Base-by-base conservation (phyloP, 2,797 vertebrate genomes). In the Perodicticus potto region DNA sequence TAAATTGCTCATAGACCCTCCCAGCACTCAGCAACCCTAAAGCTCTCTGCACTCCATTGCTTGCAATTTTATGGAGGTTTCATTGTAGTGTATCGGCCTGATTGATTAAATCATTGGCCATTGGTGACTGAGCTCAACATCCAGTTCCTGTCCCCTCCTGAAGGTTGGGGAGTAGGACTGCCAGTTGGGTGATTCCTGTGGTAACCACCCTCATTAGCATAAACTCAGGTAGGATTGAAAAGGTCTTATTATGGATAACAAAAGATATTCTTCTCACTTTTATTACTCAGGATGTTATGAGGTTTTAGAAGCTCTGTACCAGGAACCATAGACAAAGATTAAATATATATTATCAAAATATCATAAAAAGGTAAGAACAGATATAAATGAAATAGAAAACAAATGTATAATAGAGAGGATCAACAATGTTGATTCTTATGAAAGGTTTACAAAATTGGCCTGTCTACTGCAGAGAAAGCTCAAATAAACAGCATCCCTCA, bases 341-440 rank as follows among this genome's bases (percentile, higher is more conserved):
- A 67, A 53, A 27, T 55, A 65, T 43, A 34, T 67, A 77, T 65
- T 76, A 92, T 32, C 13, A 67, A 32, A 67, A 67, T 57, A 57
- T 40, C 14, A 65, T 5, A 45, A 53, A 61, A 34, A 19, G 37
- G 40, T 49, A 74, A 89, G 19, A 81, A 37, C 16, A 76, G 17
- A 55, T 77, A 55, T 72, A 70, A 37, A 77, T n/a, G 70, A 90
- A 83, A 72, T 37, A 32, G 49, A 82, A 96, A 86, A 29, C 10
- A 81, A 78, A 43, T 10, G 19, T 57, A 32, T 23, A 69, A 59
- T 3, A 59, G 45, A 84, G 27, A 70, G n/a, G 45, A 69, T 72
- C 27, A 67, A 69, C 19, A 34, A 34, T 55, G 74, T 11, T 19
- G 29, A 85, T 13, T 80, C 16, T 86, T 92, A 70, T 29, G 61